These are phyloP conservation scores for Icerya purchasi DNA, from an alignment of 2,888 invertebrate species.

Conservation along the genomic window DNA sequence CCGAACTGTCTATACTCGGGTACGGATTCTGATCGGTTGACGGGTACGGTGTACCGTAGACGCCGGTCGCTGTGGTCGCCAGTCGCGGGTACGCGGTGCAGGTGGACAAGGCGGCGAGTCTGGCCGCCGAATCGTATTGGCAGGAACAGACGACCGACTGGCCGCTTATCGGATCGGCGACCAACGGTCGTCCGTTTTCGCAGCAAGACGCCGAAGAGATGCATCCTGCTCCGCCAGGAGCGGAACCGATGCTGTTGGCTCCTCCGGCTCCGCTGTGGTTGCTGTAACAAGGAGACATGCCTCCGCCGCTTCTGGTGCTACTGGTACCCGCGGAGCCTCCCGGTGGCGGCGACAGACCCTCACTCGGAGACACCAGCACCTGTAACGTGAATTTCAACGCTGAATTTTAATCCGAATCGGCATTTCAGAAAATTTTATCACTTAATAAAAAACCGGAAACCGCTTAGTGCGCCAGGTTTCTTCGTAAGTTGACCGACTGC, in stretches of 20 bases:
- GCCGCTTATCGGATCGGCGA: conserved; percentile 79
- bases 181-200: conserved; percentile 74
- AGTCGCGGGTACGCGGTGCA: conserved; percentile 57
- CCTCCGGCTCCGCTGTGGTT: conserved; percentile 19
- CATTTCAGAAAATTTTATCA: too few species aligned
- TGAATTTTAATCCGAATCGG: too few species aligned
- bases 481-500: too few species aligned
- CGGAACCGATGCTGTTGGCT: conserved; percentile 39
- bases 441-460: too few species aligned
- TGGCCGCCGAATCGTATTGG: conserved; percentile 71
- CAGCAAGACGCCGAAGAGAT: conserved; percentile 39
- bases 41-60: conserved; percentile 71
- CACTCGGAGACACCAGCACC: conserved; percentile 6
- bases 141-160: conserved; percentile 77
- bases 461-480: too few species aligned
- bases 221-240: not conserved
- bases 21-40: conserved; percentile 82
- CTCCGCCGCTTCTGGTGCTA: conserved; percentile 26
- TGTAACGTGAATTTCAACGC: not conserved
- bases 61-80: conserved; percentile 44
- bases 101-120: conserved; percentile 36
- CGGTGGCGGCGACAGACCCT: conserved; percentile 33
- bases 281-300: conserved; percentile 19
- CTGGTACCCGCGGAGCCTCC: conserved; percentile 33
- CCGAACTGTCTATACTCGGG: conserved; percentile 82